Evolutionary conservation across 2,888 invertebrate species (phyloP).

Genomic region (Cephus runcator): DNA sequence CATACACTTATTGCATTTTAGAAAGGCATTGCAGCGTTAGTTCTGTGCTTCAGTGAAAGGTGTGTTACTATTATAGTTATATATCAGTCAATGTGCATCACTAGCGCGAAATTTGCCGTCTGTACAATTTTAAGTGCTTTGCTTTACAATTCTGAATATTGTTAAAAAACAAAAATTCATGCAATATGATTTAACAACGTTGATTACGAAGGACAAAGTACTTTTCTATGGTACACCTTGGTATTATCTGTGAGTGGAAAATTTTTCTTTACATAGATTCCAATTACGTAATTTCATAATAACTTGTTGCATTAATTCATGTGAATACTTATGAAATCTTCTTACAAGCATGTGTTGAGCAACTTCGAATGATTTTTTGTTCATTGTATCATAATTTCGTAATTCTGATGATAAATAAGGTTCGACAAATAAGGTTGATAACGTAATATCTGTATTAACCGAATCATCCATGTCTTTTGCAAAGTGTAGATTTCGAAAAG

Average conservation of each 20-base stretch:
- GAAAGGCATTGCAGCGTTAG: background rate
- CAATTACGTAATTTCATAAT: background rate
- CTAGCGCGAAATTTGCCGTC: background rate
- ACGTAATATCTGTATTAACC: background rate
- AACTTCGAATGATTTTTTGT: background rate
- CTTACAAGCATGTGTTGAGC: background rate
- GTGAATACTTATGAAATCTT: background rate
- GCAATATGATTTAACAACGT: background rate
- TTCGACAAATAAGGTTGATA: background rate
- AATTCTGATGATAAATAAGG: background rate
- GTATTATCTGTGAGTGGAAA: background rate
- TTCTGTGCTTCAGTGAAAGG: background rate
- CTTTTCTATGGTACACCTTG: background rate
- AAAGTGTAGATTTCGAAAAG: too few relatives aligned
- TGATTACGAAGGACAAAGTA: background rate
- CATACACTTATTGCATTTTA: background rate
- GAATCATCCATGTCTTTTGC: too few relatives aligned
- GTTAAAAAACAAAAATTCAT: background rate
- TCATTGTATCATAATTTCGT: background rate
- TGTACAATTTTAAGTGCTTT: background rate
- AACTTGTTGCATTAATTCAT: background rate
- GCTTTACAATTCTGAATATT: background rate
- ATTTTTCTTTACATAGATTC: background rate
- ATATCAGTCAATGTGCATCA: background rate
- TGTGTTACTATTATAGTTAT: background rate